Conservation (phyloP, 2,797 vertebrate genomes). For the Setipinna tenuifilis region DNA sequence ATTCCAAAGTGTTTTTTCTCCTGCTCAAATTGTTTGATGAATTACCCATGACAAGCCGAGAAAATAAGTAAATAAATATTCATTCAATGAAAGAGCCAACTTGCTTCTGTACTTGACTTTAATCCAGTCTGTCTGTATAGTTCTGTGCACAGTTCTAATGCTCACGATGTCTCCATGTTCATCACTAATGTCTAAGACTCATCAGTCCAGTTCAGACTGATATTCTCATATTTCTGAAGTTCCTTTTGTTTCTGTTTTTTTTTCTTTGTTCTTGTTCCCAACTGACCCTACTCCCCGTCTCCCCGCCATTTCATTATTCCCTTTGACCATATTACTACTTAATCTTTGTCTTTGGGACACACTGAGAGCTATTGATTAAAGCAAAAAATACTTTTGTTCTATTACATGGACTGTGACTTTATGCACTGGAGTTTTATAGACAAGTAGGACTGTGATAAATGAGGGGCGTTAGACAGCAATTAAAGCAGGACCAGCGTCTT, state of each 20-base stretch:
- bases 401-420: neutral
- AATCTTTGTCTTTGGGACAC: neutral
- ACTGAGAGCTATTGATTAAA: slow-evolving; percentile 5
- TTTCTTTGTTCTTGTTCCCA: neutral
- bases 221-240: neutral
- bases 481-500: neutral
- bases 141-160: too few species aligned
- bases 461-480: neutral
- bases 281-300: neutral
- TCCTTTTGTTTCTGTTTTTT: neutral
- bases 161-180: neutral
- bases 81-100: too few species aligned
- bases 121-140: too few species aligned
- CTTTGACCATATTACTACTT: neutral
- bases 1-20: too few species aligned
- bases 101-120: too few species aligned
- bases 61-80: too few species aligned
- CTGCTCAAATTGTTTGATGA: too few species aligned
- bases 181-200: neutral
- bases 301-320: neutral
- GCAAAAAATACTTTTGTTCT: neutral
- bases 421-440: neutral
- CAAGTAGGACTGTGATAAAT: neutral
- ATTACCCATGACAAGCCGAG: too few species aligned
- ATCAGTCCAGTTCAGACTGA: neutral